Evolutionary conservation across 2,888 invertebrate genomes (phyloP), one percentile per base, ranked within the genome.

Genomic region (Lacanobia wlatinum): DNA sequence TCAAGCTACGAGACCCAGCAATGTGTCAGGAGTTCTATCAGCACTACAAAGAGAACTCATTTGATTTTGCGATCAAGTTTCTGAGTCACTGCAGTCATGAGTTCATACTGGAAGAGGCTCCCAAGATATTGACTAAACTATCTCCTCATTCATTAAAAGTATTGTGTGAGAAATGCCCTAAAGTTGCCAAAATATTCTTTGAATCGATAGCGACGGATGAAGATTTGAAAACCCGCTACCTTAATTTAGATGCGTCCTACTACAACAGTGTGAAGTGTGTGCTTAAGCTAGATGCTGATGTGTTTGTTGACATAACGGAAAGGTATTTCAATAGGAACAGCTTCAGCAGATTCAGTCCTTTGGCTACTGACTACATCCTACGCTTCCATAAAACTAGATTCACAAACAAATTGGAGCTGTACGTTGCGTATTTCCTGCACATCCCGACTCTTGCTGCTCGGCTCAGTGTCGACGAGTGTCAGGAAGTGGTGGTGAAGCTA

Each of bases 251-350:
- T 28, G 23, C 50, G 2, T 8, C 69, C 0, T 93, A 88, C 75
- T 91, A 88, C 23, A 82, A 88, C 0, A 90, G 87, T 56, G 73
- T 91, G 1, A 91, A 87, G 83, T 84, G 80, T 69, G 65, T 93
- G 1, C 79, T 94, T 7, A 93, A 94, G 75, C 59, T 61, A 4
- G 85, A 93, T 28, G 74, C 90, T 0, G 84, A 89, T n/a, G 66
- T 89, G 48, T 92, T 88, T 82, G 82, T 94, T 34, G 87, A 92
- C 46, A 84, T 93, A n/a, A 77, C 89, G 8, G 94, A 94, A 66
- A 89, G 88, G 73, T 90, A 92, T 83, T 90, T 87, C 43, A 81
- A 87, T 68, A 23, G 70, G 1, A 6, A 72, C 2, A 53, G 48
- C 3, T 87, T 86, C 38, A 72, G 40, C 0, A 69, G 80, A 18